Evolutionary conservation across 2,888 invertebrate species (phyloP).

Genomic region (Acrobasis repandana): DNA sequence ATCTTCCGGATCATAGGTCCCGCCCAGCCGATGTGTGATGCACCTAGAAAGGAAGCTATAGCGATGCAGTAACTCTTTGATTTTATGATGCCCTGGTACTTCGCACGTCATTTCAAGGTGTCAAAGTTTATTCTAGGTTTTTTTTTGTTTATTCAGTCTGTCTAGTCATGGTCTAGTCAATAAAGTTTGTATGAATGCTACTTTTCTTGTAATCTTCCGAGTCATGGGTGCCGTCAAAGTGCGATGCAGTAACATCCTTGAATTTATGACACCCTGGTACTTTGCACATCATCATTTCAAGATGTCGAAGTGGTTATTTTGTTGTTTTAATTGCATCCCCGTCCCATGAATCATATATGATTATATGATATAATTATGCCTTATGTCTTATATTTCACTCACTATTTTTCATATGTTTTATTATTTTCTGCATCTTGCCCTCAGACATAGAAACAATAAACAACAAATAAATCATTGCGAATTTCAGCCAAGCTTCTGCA

Average conservation of each 20-base stretch:
- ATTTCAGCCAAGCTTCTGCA: slow-evolving; percentile 14
- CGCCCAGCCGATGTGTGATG: slow-evolving; percentile 21
- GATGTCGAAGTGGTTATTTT: not conserved
- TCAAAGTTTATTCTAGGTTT: not conserved
- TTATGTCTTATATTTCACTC: too few relatives aligned
- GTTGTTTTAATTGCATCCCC: too few relatives aligned
- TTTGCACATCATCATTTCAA: slow-evolving; percentile 5
- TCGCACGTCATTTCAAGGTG: slow-evolving; percentile 10
- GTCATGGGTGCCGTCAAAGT: slow-evolving; percentile 41
- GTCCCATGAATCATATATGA: too few relatives aligned
- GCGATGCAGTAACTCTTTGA: slow-evolving; percentile 18
- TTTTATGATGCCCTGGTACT: slow-evolving; percentile 22
- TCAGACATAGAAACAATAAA: not conserved
- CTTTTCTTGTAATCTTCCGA: slow-evolving; percentile 61
- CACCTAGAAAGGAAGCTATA: too few relatives aligned
- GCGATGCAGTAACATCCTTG: slow-evolving; percentile 18
- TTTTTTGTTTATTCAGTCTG: too few relatives aligned
- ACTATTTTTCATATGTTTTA: too few relatives aligned
- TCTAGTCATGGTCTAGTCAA: too few relatives aligned
- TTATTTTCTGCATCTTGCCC: too few relatives aligned
- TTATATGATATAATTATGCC: too few relatives aligned
- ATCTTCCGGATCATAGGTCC: slow-evolving; percentile 53
- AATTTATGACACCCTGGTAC: slow-evolving; percentile 28
- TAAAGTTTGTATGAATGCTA: slow-evolving; percentile 48
- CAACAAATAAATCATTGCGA: slow-evolving; percentile 9